Evolutionary conservation across 2,113 vertebrate genomes (phyloP).

Genomic region (Corythaeola cristata): DNA sequence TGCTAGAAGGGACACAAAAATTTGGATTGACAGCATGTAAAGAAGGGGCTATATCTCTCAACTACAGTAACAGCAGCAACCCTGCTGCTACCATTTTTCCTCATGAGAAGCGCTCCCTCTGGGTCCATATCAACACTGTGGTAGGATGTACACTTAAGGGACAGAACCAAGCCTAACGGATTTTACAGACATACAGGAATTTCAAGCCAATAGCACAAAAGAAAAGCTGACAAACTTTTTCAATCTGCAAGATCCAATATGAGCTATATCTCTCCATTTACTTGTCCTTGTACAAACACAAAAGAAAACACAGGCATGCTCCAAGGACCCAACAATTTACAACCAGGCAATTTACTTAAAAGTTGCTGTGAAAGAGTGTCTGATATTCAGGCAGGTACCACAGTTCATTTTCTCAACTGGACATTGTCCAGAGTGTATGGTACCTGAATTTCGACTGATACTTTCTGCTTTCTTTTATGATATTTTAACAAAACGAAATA

Average conservation of each 20-base stretch:
- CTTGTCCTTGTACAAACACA: neutral
- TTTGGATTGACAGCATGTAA: neutral
- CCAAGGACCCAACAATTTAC: neutral
- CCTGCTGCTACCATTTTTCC: neutral
- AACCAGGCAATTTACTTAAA: neutral
- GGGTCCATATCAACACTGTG: neutral
- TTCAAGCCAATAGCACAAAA: neutral
- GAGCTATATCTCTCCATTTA: neutral
- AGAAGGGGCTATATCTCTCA: neutral
- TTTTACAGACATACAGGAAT: neutral
- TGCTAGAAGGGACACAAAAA: neutral
- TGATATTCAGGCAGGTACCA: neutral
- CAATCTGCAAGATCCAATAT: neutral
- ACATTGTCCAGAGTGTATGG: neutral
- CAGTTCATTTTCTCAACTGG: neutral
- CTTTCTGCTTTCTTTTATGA: neutral
- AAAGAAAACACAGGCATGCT: neutral
- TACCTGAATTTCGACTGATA: neutral
- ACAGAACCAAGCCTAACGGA: neutral
- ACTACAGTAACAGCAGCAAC: neutral
- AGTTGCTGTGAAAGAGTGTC: neutral
- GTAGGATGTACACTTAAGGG: neutral
- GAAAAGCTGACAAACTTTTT: neutral
- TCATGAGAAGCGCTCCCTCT: neutral
- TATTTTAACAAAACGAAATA: neutral